phyloP scores from a whole-genome alignment of 1,140 invertebrate species.

The Sycophaga agraensis region DNA sequence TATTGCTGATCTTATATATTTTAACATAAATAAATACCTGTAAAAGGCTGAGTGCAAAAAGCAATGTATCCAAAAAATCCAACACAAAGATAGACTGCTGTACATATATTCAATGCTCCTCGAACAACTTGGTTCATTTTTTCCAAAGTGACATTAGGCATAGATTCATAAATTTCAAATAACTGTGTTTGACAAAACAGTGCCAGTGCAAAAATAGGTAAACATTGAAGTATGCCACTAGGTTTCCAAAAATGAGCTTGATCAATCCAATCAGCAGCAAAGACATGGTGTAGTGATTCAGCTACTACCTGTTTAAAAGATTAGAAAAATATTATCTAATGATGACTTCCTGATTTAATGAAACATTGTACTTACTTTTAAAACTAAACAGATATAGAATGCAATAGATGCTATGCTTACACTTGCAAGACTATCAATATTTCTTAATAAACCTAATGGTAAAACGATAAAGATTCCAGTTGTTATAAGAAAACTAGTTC shows the following conservation, averaged over 20 bases:
- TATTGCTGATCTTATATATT: neutral
- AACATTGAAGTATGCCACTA: conserved; percentile 80
- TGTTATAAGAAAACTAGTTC: conserved; percentile 65
- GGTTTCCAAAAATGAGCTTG: conserved; percentile 83
- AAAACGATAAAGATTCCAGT: conserved; percentile 84
- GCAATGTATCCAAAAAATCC: conserved; percentile 96
- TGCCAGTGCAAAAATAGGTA: conserved; percentile 95
- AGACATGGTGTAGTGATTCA: conserved; percentile 74
- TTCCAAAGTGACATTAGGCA: conserved; percentile 84
- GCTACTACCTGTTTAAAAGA: conserved; percentile 65
- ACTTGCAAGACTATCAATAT: conserved; percentile 86
- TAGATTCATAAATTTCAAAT: conserved; percentile 91
- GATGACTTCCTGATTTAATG: conserved; percentile 5
- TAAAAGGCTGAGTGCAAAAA: conserved; percentile 76
- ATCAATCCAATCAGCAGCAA: conserved; percentile 71
- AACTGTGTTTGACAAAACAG: conserved; percentile 95
- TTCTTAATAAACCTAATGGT: conserved; percentile 85
- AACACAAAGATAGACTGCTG: conserved; percentile 80
- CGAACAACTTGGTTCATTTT: conserved; percentile 86
- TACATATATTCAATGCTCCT: conserved; percentile 89
- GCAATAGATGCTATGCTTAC: conserved; percentile 86
- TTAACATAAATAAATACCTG: conserved; percentile 56
- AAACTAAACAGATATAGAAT: conserved; percentile 86
- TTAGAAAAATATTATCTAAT: conserved; percentile 19
- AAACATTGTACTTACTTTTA: conserved; percentile 68